These are phyloP conservation scores for Aphis craccivora DNA, from an alignment of 1,140 invertebrate genomes.

Conservation along the genomic window DNA sequence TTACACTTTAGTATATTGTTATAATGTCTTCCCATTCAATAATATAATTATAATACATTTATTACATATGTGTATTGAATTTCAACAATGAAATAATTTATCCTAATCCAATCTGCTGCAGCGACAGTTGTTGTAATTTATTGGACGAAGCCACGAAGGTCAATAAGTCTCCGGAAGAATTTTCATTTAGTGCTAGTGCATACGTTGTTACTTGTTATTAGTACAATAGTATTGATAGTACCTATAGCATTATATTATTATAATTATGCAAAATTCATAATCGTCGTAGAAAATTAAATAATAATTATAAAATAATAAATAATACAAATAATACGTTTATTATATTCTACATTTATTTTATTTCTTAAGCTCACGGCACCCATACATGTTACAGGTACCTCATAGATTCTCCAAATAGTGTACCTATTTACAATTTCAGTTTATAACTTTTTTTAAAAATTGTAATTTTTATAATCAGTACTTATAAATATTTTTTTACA, in stretches of 20 bases:
- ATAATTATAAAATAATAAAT: neutral
- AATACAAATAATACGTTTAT: too few species aligned
- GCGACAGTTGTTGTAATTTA: neutral
- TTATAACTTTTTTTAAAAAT: too few species aligned
- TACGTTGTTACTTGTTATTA: neutral
- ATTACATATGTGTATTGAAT: neutral
- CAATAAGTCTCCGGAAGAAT: slow-evolving; percentile 30
- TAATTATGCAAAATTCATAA: neutral
- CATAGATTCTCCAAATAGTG: too few species aligned
- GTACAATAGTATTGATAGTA: neutral
- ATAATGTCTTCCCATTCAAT: neutral
- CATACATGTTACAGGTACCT: neutral
- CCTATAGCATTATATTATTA: neutral
- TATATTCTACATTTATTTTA: neutral
- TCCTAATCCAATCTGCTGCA: slow-evolving; percentile 47
- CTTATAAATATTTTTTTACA: too few species aligned
- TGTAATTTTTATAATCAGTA: too few species aligned
- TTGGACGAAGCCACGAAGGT: slow-evolving; percentile 47
- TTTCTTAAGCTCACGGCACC: neutral
- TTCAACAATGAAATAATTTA: slow-evolving; percentile 44
- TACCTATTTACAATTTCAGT: neutral
- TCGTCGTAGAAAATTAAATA: neutral
- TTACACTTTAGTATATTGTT: neutral
- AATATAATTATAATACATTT: neutral
- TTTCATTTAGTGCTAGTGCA: neutral